Base-by-base conservation (phyloP, 2,797 vertebrate species). In the Chloroceryle amazona region DNA sequence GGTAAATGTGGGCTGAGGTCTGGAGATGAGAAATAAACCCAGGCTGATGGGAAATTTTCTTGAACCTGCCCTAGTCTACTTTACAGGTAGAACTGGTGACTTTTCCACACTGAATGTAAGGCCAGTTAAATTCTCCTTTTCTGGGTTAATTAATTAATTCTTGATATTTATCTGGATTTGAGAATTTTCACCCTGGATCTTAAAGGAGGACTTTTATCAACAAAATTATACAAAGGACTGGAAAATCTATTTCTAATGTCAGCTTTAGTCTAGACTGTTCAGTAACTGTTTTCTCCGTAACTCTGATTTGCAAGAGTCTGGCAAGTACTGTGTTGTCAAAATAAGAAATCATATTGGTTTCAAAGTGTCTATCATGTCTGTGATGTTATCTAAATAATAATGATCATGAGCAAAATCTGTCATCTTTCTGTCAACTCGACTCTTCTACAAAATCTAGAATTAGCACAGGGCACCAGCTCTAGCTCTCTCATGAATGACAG, bases 371-470 rank as follows among this genome's bases (percentile, higher is more conserved):
- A 13, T n/a, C 12, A 3, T 49, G 28, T 44, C 42, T 81, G n/a
- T 46, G 42, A 31, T 63, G 51, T 44, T 89, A 58, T 44, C 70
- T 81, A 86, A 86, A 85, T 90, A 72, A 81, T 72, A 74, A 71
- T 0, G 7, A 81, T 46, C 54, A 42, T 51, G 49, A 84, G 31
- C 35, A 70, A 58, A 65, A 33, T 47, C 42, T 84, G 54, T 31
- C 68, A 49, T 51, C 29, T 72, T 41, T 22, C 41, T 81, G 61
- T 82, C 79, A 33, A 5, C 13, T 29, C 47, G 55, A 62, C 61
- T 89, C 42, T 52, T 81, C 33, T 15, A 51, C 42, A 79, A 76
- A 55, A 28, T 58, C 51, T 73, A 62, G 58, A 55, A 76, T 73
- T 18, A 79, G 35, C 42, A 35, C 18, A 74, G 68, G 13, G 8